phyloP scores from a whole-genome alignment of 1,140 invertebrate genomes.

The Yoshiicerus persimilis region DNA sequence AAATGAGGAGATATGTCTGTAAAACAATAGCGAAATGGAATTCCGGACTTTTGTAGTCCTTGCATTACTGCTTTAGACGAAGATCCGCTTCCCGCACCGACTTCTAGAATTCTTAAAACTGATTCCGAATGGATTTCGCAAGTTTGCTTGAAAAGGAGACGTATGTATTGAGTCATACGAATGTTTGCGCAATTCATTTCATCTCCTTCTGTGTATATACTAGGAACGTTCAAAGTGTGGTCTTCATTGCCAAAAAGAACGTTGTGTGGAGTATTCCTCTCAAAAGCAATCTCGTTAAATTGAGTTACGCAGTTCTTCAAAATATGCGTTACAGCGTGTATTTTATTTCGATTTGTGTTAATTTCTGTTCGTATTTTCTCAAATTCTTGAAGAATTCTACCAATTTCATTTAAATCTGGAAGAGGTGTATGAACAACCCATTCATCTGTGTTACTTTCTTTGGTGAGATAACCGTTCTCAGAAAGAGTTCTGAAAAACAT shows the following conservation, averaged over 20 bases:
- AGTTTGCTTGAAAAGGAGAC: not conserved
- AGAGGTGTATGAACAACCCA: too few relatives aligned
- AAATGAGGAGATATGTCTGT: constrained; percentile 21
- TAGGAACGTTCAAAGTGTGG: not conserved
- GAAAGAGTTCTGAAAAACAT: not conserved
- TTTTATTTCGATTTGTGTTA: too few relatives aligned
- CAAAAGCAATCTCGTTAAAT: not conserved
- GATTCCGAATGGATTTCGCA: not conserved
- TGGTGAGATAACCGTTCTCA: not conserved
- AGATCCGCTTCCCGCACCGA: constrained; percentile 20
- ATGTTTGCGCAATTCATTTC: not conserved
- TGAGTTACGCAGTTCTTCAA: not conserved
- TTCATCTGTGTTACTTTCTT: too few relatives aligned
- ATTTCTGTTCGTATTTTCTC: too few relatives aligned
- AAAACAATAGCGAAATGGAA: constrained; percentile 10
- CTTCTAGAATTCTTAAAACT: constrained; percentile 31
- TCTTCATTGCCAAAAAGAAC: constrained; percentile 8
- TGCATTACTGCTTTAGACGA: not conserved
- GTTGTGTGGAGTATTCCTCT: not conserved
- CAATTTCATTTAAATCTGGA: too few relatives aligned
- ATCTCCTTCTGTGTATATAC: not conserved
- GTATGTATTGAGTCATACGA: too few relatives aligned
- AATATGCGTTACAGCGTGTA: too few relatives aligned
- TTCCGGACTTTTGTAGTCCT: not conserved
- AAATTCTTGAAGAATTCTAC: too few relatives aligned